Evolutionary conservation across 2,797 vertebrate genomes (phyloP), one percentile per base, ranked within the genome.

Genomic region (Odontamblyopus lacepedii): DNA sequence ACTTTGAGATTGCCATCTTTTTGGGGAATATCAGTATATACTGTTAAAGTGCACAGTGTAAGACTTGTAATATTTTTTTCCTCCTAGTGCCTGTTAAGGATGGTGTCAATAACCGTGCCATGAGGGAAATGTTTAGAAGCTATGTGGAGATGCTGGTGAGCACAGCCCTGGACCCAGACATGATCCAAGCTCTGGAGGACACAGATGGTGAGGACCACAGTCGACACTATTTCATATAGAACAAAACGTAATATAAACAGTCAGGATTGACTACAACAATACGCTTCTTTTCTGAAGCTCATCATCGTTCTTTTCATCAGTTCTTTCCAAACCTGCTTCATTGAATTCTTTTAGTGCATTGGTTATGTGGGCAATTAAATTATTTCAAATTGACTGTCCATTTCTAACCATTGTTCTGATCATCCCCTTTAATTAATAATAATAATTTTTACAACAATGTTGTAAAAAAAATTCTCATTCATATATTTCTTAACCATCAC

Each of bases 81-180:
- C 38, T 1, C 71, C 57, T 73, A 94, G 94, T 94, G 90, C 92
- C 93, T 1, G 88, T 94, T 44, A 92, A 93, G 79, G 92, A 91
- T 0, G 93, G 95, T 5, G 90, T 96, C 72, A 96, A 97, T 87
- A 96, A 96, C 2, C 94, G 96, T 71, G 96, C 94, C 0, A 96
- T 97, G 96, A 94, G 95, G 72, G 96, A 98, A 85, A 98, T 98
- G 96, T 98, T 96, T 92, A 93, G 96, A 81, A 98, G 96, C 89
- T 98, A 98, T 0, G 96, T 98, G 84, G 96, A 98, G 90, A 97
- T 98, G 96, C 82, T 98, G 79, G 96, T 98, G 84, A 98, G 96
- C 93, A 97, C 96, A 0, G 96, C 96, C 0, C 93, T 98, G 35
- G 96, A 98, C 87, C 96, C 96, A 0, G 96, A 97, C 90, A 98